These are phyloP conservation scores for Oreochromis spilurus DNA, from an alignment of 2,113 vertebrate genomes.

Conservation along the genomic window DNA sequence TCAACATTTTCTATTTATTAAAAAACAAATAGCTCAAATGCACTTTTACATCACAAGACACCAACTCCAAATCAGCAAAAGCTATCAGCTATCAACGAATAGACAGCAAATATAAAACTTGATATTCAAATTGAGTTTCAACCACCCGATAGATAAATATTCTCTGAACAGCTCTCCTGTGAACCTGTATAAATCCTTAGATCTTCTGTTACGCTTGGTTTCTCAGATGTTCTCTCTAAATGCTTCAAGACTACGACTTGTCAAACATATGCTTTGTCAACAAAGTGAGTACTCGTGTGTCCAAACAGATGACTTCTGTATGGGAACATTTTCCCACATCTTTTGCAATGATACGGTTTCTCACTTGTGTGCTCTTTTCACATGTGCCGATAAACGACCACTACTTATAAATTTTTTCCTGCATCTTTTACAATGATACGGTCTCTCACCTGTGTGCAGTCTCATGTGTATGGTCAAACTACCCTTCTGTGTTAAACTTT, in stretches of 20 bases:
- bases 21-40: neutral
- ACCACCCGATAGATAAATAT: neutral
- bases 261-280: neutral
- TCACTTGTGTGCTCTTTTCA: neutral
- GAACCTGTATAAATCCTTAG: neutral
- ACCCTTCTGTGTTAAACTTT: neutral
- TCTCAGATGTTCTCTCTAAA: neutral
- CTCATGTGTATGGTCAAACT: neutral
- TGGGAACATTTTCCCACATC: neutral
- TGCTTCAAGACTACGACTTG: fast-evolving
- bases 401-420: neutral
- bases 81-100: neutral
- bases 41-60: neutral
- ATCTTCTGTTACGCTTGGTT: neutral
- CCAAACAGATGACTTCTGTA: neutral
- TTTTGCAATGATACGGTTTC: neutral
- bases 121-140: neutral
- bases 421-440: neutral
- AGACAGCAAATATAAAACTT: neutral
- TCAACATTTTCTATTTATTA: neutral
- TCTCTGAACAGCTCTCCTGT: neutral
- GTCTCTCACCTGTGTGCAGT: neutral
- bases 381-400: fast-evolving
- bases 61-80: neutral
- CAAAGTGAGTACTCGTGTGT: neutral